phyloP scores from a whole-genome alignment of 2,888 invertebrate species.

The Adineta ricciae region DNA sequence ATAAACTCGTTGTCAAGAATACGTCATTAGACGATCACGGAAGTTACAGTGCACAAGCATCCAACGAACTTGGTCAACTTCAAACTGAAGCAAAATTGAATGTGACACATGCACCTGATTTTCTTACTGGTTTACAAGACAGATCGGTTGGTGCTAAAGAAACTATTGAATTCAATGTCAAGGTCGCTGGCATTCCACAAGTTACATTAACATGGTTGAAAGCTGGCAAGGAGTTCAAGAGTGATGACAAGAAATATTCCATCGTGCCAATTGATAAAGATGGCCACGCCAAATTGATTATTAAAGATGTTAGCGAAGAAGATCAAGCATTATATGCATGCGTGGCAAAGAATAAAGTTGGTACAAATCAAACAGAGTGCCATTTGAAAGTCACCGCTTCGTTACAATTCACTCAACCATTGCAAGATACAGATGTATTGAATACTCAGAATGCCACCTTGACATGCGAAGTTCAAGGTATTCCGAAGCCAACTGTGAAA shows the following conservation, averaged over 20 bases:
- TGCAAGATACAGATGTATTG: conserved; percentile 1
- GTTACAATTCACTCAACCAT: neutral
- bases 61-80: conserved; percentile 24
- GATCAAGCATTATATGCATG: conserved; percentile 50
- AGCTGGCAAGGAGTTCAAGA: neutral
- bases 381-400: neutral
- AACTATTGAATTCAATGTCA: conserved; percentile 21
- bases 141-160: conserved; percentile 20
- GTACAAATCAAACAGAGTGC: conserved; percentile 23
- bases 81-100: conserved; percentile 18
- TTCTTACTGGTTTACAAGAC: conserved; percentile 29
- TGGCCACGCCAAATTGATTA: neutral
- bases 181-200: conserved; percentile 22
- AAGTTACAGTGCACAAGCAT: conserved; percentile 4
- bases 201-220: conserved; percentile 10
- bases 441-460: neutral
- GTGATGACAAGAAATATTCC: neutral
- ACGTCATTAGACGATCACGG: neutral
- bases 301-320: neutral
- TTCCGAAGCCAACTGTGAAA: neutral
- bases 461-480: conserved; percentile 14
- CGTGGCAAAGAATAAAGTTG: conserved; percentile 45
- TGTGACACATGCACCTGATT: conserved; percentile 1
- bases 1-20: neutral
- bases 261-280: conserved; percentile 20